Conservation (phyloP, 2,888 invertebrate species). For the Vandiemenella viatica region DNA sequence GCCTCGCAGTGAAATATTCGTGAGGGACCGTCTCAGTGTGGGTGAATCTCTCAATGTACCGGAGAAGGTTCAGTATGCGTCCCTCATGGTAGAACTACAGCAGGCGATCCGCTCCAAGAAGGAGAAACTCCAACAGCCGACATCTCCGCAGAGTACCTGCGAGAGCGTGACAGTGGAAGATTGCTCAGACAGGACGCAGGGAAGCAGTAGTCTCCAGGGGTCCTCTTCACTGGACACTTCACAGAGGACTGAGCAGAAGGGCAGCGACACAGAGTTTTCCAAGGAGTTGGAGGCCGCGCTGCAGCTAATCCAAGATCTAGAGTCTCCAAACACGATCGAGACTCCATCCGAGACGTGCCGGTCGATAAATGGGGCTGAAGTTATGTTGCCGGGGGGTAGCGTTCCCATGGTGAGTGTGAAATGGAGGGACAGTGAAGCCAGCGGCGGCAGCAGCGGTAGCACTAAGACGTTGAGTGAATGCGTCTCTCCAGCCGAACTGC, state of each 20-base stretch:
- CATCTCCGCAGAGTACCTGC: conserved; percentile 25
- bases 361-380: conserved; percentile 18
- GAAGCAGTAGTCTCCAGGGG: conserved; percentile 24
- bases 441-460: conserved; percentile 21
- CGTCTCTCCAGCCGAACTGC: conserved; percentile 24
- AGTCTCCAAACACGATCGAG: conserved; percentile 33
- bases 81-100: conserved; percentile 33
- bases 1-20: conserved; percentile 24
- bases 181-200: conserved; percentile 23
- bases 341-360: conserved; percentile 29
- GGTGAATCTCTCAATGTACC: conserved; percentile 4
- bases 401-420: conserved; percentile 18
- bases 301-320: conserved; percentile 34
- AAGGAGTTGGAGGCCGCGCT: conserved; percentile 34
- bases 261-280: conserved; percentile 33
- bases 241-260: conserved; percentile 20
- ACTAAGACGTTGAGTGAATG: conserved; percentile 32
- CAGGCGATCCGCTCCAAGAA: conserved; percentile 30
- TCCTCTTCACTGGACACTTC: conserved; percentile 23
- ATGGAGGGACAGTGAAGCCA: conserved; percentile 24
- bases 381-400: conserved; percentile 6
- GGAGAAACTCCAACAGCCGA: conserved; percentile 21
- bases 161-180: conserved; percentile 22
- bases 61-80: conserved; percentile 31
- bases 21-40: conserved; percentile 4